Evolutionary conservation across 2,888 invertebrate genomes (phyloP), one percentile per base, ranked within the genome.

Genomic region (Stenolophus ochropezus): DNA sequence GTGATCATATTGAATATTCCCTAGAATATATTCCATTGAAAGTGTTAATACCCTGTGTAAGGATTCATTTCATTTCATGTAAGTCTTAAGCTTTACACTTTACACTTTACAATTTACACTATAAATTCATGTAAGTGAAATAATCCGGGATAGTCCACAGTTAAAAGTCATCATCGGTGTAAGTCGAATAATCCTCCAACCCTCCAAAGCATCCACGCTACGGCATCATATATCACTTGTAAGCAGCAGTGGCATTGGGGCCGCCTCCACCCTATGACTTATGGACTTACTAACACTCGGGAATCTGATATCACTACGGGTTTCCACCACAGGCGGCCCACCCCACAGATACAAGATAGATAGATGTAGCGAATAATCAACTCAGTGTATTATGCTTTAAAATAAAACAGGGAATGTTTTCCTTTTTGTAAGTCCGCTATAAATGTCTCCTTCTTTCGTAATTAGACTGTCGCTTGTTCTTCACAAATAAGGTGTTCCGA

Each of bases 101-200:
- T 8, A n/a, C n/a, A 33, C 4, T 33, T 33, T 33, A 33, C 33
- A 4, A 33, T 14, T 51, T 8, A 42, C 33, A 42, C 33, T 42
- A 11, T 8, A 51, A 16, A 14, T 4, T 14, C 51, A 51, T 51
- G 51, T 51, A 51, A 16, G 14, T 51, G 16, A 4, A 16, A 14
- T 25, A 61, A 61, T 61, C 23, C 61, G 23, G 11, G 25, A 25
- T 61, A 61, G 18, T 56, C 61, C 14, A 23, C 23, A 61, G 4
- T 61, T 61, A 61, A 61, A 61, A 61, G 61, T 23, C 61, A 61
- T 61, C 61, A 61, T 61, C 21, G 14, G 51, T 21, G n/a, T 23
- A 25, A 56, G 20, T 56, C 6, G 20, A 16, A 56, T 56, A 56
- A 56, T 56, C 56, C 56, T 8, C 11, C 56, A 16, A 8, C 21